Base-by-base conservation (phyloP, 2,888 invertebrate species). In the Tenthredo scrophulariae region DNA sequence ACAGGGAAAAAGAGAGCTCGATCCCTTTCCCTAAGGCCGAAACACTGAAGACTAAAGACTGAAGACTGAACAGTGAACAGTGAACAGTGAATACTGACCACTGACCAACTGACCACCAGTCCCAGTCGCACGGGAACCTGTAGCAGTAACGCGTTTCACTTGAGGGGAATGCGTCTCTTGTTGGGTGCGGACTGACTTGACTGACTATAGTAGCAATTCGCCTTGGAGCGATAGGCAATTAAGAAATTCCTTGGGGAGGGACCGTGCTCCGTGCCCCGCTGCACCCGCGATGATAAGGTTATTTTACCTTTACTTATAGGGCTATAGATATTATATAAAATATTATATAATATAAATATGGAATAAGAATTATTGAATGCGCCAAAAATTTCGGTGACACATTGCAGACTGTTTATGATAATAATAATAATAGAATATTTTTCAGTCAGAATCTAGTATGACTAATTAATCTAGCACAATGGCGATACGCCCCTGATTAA, bases 141-240 rank as follows among this genome's bases (percentile, higher is more conserved):
- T 18, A 26, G 50, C 40, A 54, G 80, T 15, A 58, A 62, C 62
- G 80, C 80, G 80, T 80, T 80, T 80, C 80, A 80, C 80, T 80
- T 62, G 62, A 62, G n/a, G 80, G 62, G 40, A 80, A 80, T 62
- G 58, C 80, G 80, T 40, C 62, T 29, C 80, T 80, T 40, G 15
- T 58, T 37, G 80, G 58, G 58, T 58, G 58, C 62, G 58, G 80
- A 50, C 50, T 62, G 58, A 80, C 33, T 80, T 62, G 58, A 80
- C 33, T 80, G 62, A 80, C 40, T 22, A 54, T 54, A 10, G 54
- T 54, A 80, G 50, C 85, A 87, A 85, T 70, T 86, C 54, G 80
- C 37, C 54, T 54, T 79, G 62, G 86, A 86, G 86, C 85, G 67
- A 79, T 54, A 85, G 15, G 84, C 86, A 85, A 88, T 89, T 88